These are phyloP conservation scores for Rhagoletis zephyria DNA, from an alignment of 1,140 invertebrate genomes.

Conservation along the genomic window DNA sequence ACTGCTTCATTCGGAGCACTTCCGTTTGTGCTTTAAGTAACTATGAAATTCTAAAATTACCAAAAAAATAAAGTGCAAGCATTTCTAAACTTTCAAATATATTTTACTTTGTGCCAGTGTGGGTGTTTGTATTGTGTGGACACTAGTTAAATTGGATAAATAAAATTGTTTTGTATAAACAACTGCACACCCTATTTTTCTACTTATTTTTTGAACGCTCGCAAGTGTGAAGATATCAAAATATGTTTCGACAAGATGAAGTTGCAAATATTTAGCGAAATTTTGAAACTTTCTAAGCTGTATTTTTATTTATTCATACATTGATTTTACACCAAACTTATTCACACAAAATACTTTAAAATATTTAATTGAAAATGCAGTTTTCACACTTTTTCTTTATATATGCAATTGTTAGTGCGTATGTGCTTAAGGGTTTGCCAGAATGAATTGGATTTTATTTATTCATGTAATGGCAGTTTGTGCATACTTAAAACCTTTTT, in stretches of 20 bases:
- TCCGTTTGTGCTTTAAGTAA: neutral
- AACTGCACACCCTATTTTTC: too few relatives aligned
- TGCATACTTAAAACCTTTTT: neutral
- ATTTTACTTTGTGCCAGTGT: neutral
- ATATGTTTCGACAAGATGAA: too few relatives aligned
- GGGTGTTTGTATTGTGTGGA: too few relatives aligned
- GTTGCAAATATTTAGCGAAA: too few relatives aligned
- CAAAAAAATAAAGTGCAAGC: neutral
- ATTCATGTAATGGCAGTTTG: neutral
- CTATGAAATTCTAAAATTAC: slow-evolving; percentile 12
- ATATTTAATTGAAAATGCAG: neutral
- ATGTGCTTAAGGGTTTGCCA: neutral
- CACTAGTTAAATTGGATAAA: neutral
- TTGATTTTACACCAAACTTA: slow-evolving; percentile 16
- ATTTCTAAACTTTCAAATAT: slow-evolving; percentile 33
- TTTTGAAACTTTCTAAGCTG: too few relatives aligned
- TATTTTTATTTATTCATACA: neutral
- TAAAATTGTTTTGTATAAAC: neutral
- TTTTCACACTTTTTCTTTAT: neutral
- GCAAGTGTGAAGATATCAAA: too few relatives aligned
- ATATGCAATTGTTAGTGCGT: neutral
- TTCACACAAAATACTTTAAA: neutral
- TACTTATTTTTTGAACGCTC: too few relatives aligned
- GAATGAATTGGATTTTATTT: slow-evolving; percentile 2
- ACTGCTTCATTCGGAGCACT: neutral